Conservation (phyloP, 1,140 invertebrate genomes). For the Pseudobourletiella spinata region DNA sequence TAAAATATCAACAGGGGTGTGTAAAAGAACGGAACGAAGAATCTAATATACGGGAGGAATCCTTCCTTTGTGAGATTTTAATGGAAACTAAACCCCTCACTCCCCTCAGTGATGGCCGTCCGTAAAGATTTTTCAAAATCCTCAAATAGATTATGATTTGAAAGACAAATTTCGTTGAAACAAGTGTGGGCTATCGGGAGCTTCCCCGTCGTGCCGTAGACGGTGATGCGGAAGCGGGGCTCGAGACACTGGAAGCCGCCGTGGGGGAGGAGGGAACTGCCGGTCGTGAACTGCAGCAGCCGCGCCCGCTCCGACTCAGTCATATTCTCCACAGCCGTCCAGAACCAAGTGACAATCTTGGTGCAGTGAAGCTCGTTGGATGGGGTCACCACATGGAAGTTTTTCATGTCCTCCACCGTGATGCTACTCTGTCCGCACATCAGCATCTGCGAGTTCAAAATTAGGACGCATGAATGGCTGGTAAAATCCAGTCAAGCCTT, state of each 20-base stretch:
- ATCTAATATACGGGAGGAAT: no score
- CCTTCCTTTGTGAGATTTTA: no score
- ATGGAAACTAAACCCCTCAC: conserved; percentile 5
- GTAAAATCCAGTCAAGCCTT: no score
- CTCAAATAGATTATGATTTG: conserved; percentile 87
- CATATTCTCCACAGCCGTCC: conserved; percentile 83
- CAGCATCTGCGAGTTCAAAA: conserved; percentile 15
- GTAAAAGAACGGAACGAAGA: no score
- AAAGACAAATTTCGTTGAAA: conserved; percentile 90
- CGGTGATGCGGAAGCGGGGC: conserved; percentile 81
- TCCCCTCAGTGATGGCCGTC: conserved; percentile 4
- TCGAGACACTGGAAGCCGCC: conserved; percentile 77
- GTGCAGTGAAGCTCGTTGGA: conserved; percentile 62
- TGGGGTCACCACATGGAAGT: conserved; percentile 8
- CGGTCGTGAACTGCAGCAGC: conserved; percentile 85
- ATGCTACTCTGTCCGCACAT: conserved; percentile 25
- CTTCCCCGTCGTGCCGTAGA: conserved; percentile 75
- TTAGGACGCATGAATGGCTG: neutral
- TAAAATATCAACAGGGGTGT: no score
- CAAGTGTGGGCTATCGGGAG: conserved; percentile 68
- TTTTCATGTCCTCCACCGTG: conserved; percentile 22
- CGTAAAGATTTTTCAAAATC: conserved; percentile 63
- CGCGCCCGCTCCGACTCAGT: conserved; percentile 85
- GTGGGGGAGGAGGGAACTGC: conserved; percentile 80
- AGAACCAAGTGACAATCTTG: conserved; percentile 82